Evolutionary conservation across 1,140 invertebrate species (phyloP), one percentile per base, ranked within the genome.

Genomic region (Yoshiicerus persimilis): DNA sequence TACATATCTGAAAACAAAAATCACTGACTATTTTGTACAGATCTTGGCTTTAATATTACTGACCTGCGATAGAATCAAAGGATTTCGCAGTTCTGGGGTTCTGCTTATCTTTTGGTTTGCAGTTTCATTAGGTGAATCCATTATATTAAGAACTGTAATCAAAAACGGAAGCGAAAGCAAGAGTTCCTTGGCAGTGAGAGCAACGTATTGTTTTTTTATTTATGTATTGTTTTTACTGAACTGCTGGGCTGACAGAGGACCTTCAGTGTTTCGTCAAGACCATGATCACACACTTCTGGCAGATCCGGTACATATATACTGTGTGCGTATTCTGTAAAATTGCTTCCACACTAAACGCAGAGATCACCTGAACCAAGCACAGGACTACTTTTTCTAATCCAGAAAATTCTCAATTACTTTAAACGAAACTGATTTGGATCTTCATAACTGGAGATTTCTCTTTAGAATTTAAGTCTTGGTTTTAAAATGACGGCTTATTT

Each of bases 81-180:
- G 97, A 38, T 93, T 98, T 89, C 93, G 96, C 91, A 96, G 96
- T n/a, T 98, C 97, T 23, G 97, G 97, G 30, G 93, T 97, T 77
- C 93, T 97, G 90, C 98, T 98, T 92, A 92, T 97, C 70, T 98
- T 98, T 93, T 98, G 97, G 97, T 93, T 97, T 38, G 91, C 97
- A 8, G 91, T 96, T 66, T 92, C 93, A 5, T 16, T 98, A 41
- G 95, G 94, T 89, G 96, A 96, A 36, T 92, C 95, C 88, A 93
- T 96, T 25, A 95, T 96, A 91, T 96, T 96, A 91, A 94, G 96
- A 90, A 95, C 95, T 70, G 94, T 10, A 30, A 4, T 30, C 16
- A 30, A 3, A 70, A 16, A 1, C 25, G 2, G 8, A 5, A 30
- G 30, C 13, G 30, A 70, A 70, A 70, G 3, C 2, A 11, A 70